These are phyloP conservation scores for Atopsyche davidsoni DNA, from an alignment of 1,140 invertebrate species.

Conservation along the genomic window DNA sequence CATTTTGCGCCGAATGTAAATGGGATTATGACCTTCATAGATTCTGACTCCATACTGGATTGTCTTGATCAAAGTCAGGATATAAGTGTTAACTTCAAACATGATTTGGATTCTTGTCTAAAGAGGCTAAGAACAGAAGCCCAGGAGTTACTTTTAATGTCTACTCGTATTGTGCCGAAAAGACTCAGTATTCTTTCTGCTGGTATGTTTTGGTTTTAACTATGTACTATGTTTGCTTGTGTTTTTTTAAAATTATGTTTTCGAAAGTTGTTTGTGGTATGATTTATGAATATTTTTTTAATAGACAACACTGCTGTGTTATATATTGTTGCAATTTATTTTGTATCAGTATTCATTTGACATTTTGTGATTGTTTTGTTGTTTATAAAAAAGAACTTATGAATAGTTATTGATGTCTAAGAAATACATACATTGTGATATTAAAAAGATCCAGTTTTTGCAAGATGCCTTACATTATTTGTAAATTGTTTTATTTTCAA, in stretches of 20 bases:
- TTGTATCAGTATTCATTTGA: background rate
- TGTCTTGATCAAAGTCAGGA: constrained; percentile 36
- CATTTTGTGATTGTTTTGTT: background rate
- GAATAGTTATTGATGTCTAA: no score
- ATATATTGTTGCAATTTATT: background rate
- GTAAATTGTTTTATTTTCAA: no score
- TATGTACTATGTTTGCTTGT: constrained; percentile 4
- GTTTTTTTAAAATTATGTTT: background rate
- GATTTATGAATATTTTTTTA: background rate
- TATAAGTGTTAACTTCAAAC: constrained; percentile 53
- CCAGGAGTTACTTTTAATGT: constrained; percentile 56
- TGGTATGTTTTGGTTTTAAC: constrained; percentile 18
- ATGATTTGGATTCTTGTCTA: constrained; percentile 58
- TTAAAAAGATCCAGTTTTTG: no score
- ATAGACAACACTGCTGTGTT: background rate
- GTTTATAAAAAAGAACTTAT: no score
- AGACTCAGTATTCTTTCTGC: constrained; percentile 23
- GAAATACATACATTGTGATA: no score
- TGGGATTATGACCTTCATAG: constrained; percentile 55
- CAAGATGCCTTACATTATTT: no score
- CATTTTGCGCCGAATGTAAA: constrained; percentile 64
- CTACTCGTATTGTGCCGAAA: constrained; percentile 29
- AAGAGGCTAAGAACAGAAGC: constrained; percentile 60
- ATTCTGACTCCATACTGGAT: constrained; percentile 44
- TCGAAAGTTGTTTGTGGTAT: background rate